Evolutionary conservation across 92 coral and sea anemone species (phyloP), one percentile per base, ranked within the genome.

Genomic region (Porites cylindrica): DNA sequence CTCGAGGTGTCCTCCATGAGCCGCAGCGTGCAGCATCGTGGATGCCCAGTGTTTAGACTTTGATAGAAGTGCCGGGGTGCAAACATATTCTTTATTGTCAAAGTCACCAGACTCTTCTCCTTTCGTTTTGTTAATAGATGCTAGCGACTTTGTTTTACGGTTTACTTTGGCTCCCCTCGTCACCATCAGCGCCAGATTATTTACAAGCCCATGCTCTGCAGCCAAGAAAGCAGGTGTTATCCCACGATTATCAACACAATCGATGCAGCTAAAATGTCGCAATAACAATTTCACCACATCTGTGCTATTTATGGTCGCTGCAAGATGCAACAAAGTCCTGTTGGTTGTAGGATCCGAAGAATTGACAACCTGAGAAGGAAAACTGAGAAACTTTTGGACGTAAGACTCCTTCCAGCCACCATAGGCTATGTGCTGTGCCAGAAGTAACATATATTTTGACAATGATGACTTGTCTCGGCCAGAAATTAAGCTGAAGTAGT

Each of bases 301-400:
- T 1, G 92, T 52, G 54, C 61, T 84, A 16, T 71, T 63, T 23
- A 86, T 81, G 6, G 80, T 82, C 7, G 94, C 86, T 32, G 89
- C 96, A 17, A 90, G 83, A 63, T 92, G 98, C 56, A 91, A 76
- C 61, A 92, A 66, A 43, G 93, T 79, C 53, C 85, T 71, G 21
- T 47, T 83, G 24, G 54, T 81, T 68, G 63, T 18, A 17, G 86
- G 80, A 63, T 85, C 78, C 26, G 85, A 61, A 21, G 82, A 64
- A 79, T 84, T 84, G 80, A 84, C 7, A 21, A 21, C 23, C 23
- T 21, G 23, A 21, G 23, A 21, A 21, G 23, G 23, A 21, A 21
- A 21, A 21, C 26, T 64, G 52, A 84, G 64, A 51, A 84, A 74
- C 51, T 84, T 61, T 13, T 72, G 43, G 17, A 89, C 80, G 52